Base-by-base conservation (phyloP, 1,140 invertebrate species). In the Vanessa tameamea region DNA sequence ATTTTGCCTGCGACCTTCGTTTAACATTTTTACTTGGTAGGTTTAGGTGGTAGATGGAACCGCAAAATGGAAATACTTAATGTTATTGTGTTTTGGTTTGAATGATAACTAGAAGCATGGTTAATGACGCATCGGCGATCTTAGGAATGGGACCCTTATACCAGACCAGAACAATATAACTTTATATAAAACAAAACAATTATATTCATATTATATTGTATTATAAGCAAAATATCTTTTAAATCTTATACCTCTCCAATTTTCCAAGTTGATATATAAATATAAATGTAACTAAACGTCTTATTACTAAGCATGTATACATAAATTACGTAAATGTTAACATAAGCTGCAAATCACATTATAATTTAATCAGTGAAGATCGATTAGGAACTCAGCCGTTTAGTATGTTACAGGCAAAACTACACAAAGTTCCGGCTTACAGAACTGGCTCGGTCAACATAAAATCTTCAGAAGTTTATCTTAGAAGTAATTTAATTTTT, bases 311-410 rank as follows among this genome's bases (percentile, higher is more conserved):
- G n/a, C 50, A 9, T n/a, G n/a, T 53, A 16, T 53, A 53, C 48
- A 15, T 8, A 16, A n/a, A 53, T 53, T 53, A 53, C 15, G n/a
- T 37, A n/a, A 53, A 8, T 53, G 50, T 53, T 53, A 53, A n/a
- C 50, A 53, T n/a, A 14, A 50, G 15, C 48, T 14, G 50, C n/a
- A 50, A 53, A 53, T 53, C 50, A 15, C n/a, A 16, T 53, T 53
- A 53, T 53, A 53, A 53, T 53, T 53, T 53, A 53, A 53, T 53
- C 50, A 53, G 50, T 9, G 50, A n/a, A 53, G 8, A 53, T 53
- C 50, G 50, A 16, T 53, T 53, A n/a, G 50, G 16, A 53, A n/a
- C 50, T 53, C n/a, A 50, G 50, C n/a, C 50, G 50, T 8, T 53
- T 53, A 53, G 50, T 53, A 8, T 16, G 50, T 53, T 43, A 43